phyloP scores from a whole-genome alignment of 2,797 vertebrate species.

The Loriculus beryllinus region DNA sequence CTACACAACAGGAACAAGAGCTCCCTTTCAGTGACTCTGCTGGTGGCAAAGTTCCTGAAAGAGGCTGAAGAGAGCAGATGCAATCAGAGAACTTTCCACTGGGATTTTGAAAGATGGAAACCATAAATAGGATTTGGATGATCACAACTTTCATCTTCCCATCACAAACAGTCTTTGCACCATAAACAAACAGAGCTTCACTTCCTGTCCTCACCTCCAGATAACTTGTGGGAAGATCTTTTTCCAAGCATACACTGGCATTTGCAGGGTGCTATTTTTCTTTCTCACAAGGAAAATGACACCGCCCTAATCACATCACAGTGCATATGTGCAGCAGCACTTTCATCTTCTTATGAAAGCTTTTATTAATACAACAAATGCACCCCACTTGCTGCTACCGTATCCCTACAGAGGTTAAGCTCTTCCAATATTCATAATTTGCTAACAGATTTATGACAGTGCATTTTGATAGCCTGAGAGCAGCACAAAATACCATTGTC shows the following conservation, averaged over 20 bases:
- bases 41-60: constrained; percentile 1
- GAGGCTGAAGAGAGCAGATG: not conserved
- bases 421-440: not conserved
- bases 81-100: not conserved
- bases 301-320: not conserved
- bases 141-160: not conserved
- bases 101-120: not conserved
- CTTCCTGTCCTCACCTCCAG: not conserved
- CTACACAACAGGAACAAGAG: not conserved
- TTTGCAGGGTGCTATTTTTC: not conserved
- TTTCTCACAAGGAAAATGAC: not conserved
- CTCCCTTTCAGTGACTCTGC: not conserved
- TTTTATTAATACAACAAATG: not conserved
- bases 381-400: not conserved
- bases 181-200: not conserved
- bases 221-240: not conserved
- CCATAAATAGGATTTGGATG: not conserved
- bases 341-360: not conserved
- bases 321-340: not conserved
- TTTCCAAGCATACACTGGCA: not conserved
- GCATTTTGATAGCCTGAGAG: not conserved
- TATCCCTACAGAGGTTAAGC: not conserved
- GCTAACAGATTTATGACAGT: not conserved
- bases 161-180: not conserved
- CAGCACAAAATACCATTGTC: not conserved